Base-by-base conservation (phyloP, 2,797 vertebrate species). In the Pogoniulus pusillus region DNA sequence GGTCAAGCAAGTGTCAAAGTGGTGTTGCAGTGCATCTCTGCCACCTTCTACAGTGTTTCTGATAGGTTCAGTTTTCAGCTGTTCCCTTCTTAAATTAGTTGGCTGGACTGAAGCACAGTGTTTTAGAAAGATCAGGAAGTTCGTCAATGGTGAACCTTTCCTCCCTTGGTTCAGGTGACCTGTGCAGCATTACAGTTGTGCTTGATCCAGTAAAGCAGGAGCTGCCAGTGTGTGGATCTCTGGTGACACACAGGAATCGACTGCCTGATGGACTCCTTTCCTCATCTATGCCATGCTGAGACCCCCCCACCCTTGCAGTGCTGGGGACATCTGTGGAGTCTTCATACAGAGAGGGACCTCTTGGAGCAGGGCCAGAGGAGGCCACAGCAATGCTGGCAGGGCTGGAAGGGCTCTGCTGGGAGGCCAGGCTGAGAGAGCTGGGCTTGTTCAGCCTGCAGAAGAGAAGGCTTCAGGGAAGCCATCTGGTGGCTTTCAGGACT, bases 201-300 rank as follows among this genome's bases (percentile, higher is more conserved):
- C 14, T 57, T 41, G 4, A 11, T 60, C 18, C 43, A 30, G 20
- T 22, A 53, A n/a, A 35, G 34, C 14, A 20, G 54, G 26, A 30
- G 5, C 6, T 74, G 77, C 29, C 16, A 26, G 39, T 17, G 16
- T 37, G 16, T 13, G 6, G 15, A 4, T 89, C 5, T 2, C 1
- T 30, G 30, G 4, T 70, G 27, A 12, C 17, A 29, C 0, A 0
- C 24, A 72, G 51, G n/a, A 78, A 39, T 77, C 68, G 45, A 12
- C 26, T 82, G 27, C 12, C 1, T 43, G 27, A 2, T 35, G 11
- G 17, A 19, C 24, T 73, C 14, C 26, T 10, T 32, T 58, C 55
- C 55, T 22, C n/a, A n/a, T 32, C 55, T 32, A 12, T 20, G n/a
- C 18, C n/a, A 30, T 55, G 30, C 10, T 29, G 17, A 58, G 55